Percentiles rank a stretch among this genome's conserved stretches.
These are phyloP conservation scores for Parascotia fuliginaria DNA, from an alignment of 2,888 invertebrate genomes.

Conservation along the genomic window DNA sequence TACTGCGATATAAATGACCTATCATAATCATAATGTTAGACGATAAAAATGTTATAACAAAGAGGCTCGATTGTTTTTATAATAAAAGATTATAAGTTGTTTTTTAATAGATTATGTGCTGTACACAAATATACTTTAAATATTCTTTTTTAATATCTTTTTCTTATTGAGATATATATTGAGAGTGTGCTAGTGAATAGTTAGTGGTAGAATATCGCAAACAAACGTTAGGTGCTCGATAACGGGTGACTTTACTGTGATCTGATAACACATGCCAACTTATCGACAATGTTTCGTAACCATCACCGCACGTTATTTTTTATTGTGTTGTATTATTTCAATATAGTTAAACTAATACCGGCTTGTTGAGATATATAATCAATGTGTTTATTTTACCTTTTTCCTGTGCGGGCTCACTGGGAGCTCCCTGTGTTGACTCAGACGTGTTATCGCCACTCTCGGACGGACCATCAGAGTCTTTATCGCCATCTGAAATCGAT, in stretches of 20 bases:
- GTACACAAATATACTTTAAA: conserved; percentile 9
- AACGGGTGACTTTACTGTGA: conserved; percentile 34
- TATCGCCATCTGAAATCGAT: conserved; percentile 77
- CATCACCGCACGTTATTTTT: conserved; percentile 1
- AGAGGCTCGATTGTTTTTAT: conserved; percentile 5
- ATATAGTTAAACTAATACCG: not conserved
- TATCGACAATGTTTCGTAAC: conserved; percentile 27
- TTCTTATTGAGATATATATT: too few species aligned
- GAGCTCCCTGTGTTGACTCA: conserved; percentile 76
- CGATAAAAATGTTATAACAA: conserved; percentile 6
- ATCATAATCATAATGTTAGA: conserved; percentile 2
- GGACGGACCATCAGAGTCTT: conserved; percentile 82
- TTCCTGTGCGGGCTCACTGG: conserved; percentile 80
- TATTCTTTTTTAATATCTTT: too few species aligned
- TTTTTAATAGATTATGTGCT: conserved; percentile 11
- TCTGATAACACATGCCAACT: conserved; percentile 38
- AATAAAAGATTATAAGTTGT: conserved; percentile 4
- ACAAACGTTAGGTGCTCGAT: conserved; percentile 36
- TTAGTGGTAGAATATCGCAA: conserved; percentile 40
- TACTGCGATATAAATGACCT: not conserved
- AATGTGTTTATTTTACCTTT: conserved; percentile 74
- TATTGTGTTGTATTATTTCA: not conserved
- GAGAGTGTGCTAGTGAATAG: conserved; percentile 5
- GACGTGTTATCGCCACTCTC: conserved; percentile 84
- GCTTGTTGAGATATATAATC: conserved; percentile 8